Conservation (phyloP, 2,113 vertebrate species). For the Onychorhynchus coronatus region DNA sequence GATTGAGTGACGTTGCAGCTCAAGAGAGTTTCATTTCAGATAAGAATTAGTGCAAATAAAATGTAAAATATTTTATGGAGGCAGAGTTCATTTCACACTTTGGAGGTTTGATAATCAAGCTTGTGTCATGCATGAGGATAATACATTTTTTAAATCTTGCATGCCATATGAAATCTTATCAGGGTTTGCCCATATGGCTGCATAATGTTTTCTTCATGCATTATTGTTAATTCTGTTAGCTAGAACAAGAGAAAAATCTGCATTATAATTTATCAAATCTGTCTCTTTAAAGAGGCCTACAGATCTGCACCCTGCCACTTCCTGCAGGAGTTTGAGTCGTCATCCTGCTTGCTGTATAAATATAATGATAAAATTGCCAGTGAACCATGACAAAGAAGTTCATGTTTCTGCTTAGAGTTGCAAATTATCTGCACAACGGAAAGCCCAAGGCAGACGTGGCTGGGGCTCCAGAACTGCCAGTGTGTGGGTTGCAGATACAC, state of each 20-base stretch:
- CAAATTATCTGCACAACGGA: slow-evolving; percentile 31
- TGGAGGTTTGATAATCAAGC: background rate
- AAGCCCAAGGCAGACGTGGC: background rate
- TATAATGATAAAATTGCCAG: slow-evolving; percentile 48
- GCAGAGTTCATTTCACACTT: background rate
- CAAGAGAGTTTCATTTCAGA: background rate
- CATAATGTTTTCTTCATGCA: background rate
- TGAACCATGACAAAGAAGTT: slow-evolving; percentile 56
- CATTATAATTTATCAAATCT: background rate
- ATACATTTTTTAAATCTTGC: background rate
- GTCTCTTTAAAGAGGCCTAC: background rate
- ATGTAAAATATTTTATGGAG: background rate
- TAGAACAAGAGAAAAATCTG: background rate
- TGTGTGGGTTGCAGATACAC: accelerated
- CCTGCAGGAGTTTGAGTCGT: background rate
- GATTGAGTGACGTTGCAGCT: background rate
- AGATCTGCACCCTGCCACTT: background rate
- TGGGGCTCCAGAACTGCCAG: background rate
- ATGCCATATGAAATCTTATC: background rate
- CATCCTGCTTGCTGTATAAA: slow-evolving; percentile 38
- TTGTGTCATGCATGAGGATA: background rate
- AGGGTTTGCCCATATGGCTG: background rate
- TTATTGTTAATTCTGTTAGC: background rate
- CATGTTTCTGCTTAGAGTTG: slow-evolving; percentile 53
- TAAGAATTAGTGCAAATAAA: background rate